Evolutionary conservation across 2,888 invertebrate genomes (phyloP), one percentile per base, ranked within the genome.

Genomic region (Lagria hirta): DNA sequence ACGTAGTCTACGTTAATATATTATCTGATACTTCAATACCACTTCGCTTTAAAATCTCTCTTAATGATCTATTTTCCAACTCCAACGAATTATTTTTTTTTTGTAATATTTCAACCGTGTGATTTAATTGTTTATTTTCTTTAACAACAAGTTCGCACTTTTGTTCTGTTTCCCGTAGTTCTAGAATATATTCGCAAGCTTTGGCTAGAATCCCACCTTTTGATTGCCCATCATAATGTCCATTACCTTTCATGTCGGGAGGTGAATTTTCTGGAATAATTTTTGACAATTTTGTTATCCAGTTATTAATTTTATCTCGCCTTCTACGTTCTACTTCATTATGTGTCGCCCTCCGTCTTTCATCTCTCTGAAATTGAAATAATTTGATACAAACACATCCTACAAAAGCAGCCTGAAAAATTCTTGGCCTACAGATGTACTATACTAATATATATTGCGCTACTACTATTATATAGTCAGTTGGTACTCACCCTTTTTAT

Each of bases 121-220:
- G 75, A 3, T 79, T 75, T 5, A 89, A 72, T 58, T 84, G 81
- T 58, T 88, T 87, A 52, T 85, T 84, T 53, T 90, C 88, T 43
- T 69, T 69, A 14, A 66, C 59, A 59, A 75, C 78, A 17, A 80
- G 77, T 4, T 78, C 75, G 66, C 83, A 80, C 74, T 85, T 84
- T 58, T 83, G 82, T 68, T 91, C 86, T 51, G 83, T 83, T 28
- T 82, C 80, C 45, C 89, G 83, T 52, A 96, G 77, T 61, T 93
- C 91, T 41, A 81, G 79, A 51, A 97, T 95, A 70, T 96, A 90
- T 66, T 96, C 95, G 70, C 94, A 96, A 0, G 96, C 95, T 72
- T 94, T 96, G 3, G 94, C 90, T 57, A 97, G 73, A 58, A 96
- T 95, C 41, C 93, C 94, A 8, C 96, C 95, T 76, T 97, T 97